Percentiles rank a stretch among this genome's conserved stretches.
These are phyloP conservation scores for Phaonia tiefii DNA, from an alignment of 2,888 invertebrate species.

Conservation along the genomic window DNA sequence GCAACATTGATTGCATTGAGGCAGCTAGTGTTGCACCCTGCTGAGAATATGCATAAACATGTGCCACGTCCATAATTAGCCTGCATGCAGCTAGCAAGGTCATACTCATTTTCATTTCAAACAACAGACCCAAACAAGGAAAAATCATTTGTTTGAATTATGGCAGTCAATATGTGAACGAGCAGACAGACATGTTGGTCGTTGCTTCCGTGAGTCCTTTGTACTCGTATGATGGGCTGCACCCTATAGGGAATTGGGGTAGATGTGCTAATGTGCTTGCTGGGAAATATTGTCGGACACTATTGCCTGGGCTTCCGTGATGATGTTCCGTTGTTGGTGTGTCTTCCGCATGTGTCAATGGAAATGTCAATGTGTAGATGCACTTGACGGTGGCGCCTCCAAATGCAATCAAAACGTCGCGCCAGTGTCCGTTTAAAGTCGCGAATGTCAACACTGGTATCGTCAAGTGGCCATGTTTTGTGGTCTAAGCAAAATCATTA, in stretches of 20 bases:
- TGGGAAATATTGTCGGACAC: constrained; percentile 15
- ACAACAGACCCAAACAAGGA: constrained; percentile 3
- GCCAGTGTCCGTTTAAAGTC: constrained; percentile 20
- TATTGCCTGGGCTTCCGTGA: constrained; percentile 33
- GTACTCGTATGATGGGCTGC: background rate
- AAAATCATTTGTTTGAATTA: constrained; percentile 12
- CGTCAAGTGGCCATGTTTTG: constrained; percentile 44
- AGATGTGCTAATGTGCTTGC: constrained; percentile 28
- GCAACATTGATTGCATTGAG: constrained; percentile 28
- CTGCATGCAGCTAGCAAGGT: constrained; percentile 50
- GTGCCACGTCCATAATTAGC: constrained; percentile 52
- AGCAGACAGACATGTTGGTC: background rate
- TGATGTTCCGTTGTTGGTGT: constrained; percentile 13
- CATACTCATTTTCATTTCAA: constrained; percentile 17
- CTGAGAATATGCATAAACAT: constrained; percentile 61
- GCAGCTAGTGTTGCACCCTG: constrained; percentile 52
- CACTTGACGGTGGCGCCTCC: constrained; percentile 48
- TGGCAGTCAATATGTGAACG: constrained; percentile 17
- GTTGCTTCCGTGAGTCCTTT: background rate
- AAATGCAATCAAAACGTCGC: constrained; percentile 40
- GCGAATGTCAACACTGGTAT: constrained; percentile 17
- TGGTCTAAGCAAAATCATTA: constrained; percentile 13
- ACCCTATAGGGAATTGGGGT: constrained; percentile 18
- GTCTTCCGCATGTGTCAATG: constrained; percentile 22
- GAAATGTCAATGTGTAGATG: constrained; percentile 52